Base-by-base conservation (phyloP, 2,113 vertebrate species). In the Shinisaurus crocodilurus region DNA sequence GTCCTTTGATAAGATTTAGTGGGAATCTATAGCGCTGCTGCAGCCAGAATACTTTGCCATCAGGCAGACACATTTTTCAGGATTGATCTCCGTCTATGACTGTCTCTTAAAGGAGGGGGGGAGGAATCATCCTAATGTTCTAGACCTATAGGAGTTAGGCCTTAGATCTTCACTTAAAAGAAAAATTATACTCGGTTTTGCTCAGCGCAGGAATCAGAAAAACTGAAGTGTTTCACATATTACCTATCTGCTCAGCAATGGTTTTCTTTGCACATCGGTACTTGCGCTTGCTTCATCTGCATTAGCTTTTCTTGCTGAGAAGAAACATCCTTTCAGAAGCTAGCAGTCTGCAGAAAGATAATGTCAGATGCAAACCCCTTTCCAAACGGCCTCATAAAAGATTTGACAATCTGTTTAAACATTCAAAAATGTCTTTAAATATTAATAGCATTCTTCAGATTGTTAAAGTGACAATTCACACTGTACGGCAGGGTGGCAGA, bases 361-460 rank as follows among this genome's bases (percentile, higher is more conserved):
- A 94, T 85, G 57, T 89, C 91, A 91, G 77, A 70, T 90, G 70
- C 85, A 94, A 92, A 92, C 70, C 82, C 89, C 70, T 82, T 95
- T 96, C 91, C 85, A 90, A 96, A 93, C 69, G 23, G 69, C 82
- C 93, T 96, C 91, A 92, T 93, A 92, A 93, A 92, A 92, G 67
- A 43, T 93, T 95, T 96, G 92, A 86, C 82, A 93, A 89, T 89
- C 90, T 95, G 90, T 92, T 96, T 93, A 95, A 96, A 95, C 82
- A 92, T 93, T 95, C 88, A 95, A 90, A 67, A 82, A 91, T 95
- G 93, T 85, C 75, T 91, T 96, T 93, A 95, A 95, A 95, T 94
- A 95, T 96, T 95, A 94, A 96, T 92, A 93, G 86, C 90, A 80
- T n/a, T 90, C 86, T 81, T 81, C 40, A 57, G 79, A 85, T 84